Evolutionary conservation across 1,140 invertebrate genomes (phyloP).

Genomic region (Phymastichus coffea): DNA sequence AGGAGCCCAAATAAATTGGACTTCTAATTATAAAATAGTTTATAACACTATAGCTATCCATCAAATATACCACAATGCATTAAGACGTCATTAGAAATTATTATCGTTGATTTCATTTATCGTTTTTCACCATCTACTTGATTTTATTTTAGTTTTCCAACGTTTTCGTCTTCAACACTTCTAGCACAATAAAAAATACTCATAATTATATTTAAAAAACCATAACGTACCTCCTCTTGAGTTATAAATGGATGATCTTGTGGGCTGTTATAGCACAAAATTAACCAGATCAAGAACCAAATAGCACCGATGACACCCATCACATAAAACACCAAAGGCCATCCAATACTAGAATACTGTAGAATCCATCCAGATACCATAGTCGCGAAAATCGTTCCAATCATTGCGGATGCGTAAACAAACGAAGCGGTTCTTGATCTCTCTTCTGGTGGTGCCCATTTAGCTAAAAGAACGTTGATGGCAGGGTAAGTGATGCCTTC

Average conservation of each 20-base stretch:
- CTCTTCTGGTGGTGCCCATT: conserved; percentile 74
- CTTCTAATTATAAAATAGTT: too few species aligned
- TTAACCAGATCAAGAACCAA: conserved; percentile 72
- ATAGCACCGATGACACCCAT: conserved; percentile 74
- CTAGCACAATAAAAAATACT: too few species aligned
- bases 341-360: conserved; percentile 63
- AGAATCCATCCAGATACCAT: conserved; percentile 70
- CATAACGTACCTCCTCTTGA: conserved; percentile 49
- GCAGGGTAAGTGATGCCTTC: conserved; percentile 78
- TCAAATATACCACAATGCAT: too few species aligned
- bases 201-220: too few species aligned
- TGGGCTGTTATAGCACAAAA: conserved; percentile 76
- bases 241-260: conserved; percentile 76
- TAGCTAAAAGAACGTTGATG: conserved; percentile 68
- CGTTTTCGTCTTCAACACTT: too few species aligned
- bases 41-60: too few species aligned
- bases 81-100: too few species aligned
- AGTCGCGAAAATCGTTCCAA: conserved; percentile 74
- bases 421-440: conserved; percentile 71
- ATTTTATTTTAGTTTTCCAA: too few species aligned
- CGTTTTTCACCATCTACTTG: too few species aligned
- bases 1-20: too few species aligned
- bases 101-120: too few species aligned
- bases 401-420: conserved; percentile 70
- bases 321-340: conserved; percentile 79